Percentiles rank a stretch among this genome's conserved stretches.
phyloP scores from a whole-genome alignment of 1,140 invertebrate species.

The Dinothrombium tinctorium region DNA sequence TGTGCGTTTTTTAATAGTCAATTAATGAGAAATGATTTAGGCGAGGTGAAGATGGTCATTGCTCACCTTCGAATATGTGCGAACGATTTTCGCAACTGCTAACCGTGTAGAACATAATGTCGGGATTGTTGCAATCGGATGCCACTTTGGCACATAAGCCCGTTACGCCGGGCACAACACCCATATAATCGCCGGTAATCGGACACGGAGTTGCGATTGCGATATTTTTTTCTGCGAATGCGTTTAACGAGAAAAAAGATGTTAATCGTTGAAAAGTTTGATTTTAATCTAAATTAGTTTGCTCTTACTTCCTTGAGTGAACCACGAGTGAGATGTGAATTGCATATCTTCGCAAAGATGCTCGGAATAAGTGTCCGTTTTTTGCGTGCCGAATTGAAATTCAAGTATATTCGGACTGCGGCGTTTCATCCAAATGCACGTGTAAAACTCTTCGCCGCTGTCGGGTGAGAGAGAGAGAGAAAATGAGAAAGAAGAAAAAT shows the following conservation, averaged over 20 bases:
- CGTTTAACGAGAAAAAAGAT: not conserved
- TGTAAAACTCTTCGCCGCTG: conserved; percentile 37
- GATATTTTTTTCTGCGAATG: conserved; percentile 24
- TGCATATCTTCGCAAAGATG: conserved; percentile 25
- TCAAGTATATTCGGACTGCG: conserved; percentile 38
- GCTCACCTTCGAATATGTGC: conserved; percentile 39
- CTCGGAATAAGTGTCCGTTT: conserved; percentile 14
- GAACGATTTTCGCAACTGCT: conserved; percentile 30
- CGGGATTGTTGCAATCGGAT: conserved; percentile 39
- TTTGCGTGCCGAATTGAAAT: conserved; percentile 31
- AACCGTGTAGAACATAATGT: conserved; percentile 45
- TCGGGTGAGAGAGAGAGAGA: conserved; percentile 5
- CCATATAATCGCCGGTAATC: conserved; percentile 39
- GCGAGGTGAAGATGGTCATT: not conserved
- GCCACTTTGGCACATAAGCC: conserved; percentile 42
- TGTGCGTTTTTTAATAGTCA: not conserved
- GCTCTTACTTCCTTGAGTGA: conserved; percentile 36
- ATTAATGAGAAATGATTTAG: not conserved
- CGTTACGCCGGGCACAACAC: conserved; percentile 35
- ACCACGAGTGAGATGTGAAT: conserved; percentile 29
- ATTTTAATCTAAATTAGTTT: not conserved
- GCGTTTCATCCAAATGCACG: conserved; percentile 35
- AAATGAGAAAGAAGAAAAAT: not conserved
- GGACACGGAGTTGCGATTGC: conserved; percentile 34
- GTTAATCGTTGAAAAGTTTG: not conserved